Base-by-base conservation (phyloP, 1,140 invertebrate genomes). In the Dreissena polymorpha region DNA sequence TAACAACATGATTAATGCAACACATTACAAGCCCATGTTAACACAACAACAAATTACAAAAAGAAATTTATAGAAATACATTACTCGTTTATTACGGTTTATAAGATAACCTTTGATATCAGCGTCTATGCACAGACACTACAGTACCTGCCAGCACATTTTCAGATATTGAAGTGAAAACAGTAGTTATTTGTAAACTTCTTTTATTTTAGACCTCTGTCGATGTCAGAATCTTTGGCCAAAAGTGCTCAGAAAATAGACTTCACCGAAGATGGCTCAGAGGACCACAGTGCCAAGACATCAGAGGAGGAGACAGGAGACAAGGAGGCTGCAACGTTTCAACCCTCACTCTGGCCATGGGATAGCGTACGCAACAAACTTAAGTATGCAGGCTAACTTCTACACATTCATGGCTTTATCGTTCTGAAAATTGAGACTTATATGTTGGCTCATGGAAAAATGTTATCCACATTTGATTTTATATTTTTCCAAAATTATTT, bases 231-330 rank as follows among this genome's bases (percentile, higher is more conserved):
- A 91, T 98, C 97, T 91, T 94, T 99, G 75, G 95, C 97, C 0
- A 96, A 97, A 92, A 95, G 98, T 88, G 98, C 98, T 27, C 96
- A 98, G 84, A 98, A 98, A 91, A 99, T 99, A 79, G 98, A 99
- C 91, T 99, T 99, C 91, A 95, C 95, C 85, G 97, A 98, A 93
- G 93, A 94, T 87, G 94, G 94, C 77, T 88, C 87, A 90, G 95
- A 92, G 94, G 95, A 88, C 93, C 94, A 89, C 93, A 94, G 82
- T 85, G 96, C 91, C 84, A 91, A 84, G 50, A 91, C 91, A 25
- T 91, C 91, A 21, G 91, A 93, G 73, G 90, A 89, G 50, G 91
- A 90, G 60, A 92, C 91, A 79, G 91, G 96, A 89, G 96, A 96
- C 87, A 95, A 96, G 51, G 93, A 94, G 23, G 92, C 95, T 10